Evolutionary conservation across 2,113 vertebrate genomes (phyloP).

Genomic region (Plecturocebus donacophilus): DNA sequence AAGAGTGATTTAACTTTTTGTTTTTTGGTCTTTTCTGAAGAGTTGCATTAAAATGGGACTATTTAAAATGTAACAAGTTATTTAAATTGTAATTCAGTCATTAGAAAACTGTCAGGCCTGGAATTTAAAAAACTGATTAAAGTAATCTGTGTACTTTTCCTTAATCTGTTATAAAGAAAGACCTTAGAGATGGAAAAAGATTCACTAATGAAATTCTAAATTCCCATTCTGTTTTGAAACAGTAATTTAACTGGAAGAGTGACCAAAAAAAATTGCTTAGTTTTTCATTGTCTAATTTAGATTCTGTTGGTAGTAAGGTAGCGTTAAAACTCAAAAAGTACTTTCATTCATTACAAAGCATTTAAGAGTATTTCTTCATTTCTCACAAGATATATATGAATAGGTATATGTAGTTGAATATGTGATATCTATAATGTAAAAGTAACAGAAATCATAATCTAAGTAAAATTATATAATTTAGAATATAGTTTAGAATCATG

Average conservation of each 20-base stretch:
- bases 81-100: constrained; percentile 44
- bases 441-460: constrained; percentile 58
- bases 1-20: neutral
- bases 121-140: neutral
- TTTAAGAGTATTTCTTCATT: constrained; percentile 41
- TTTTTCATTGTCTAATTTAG: constrained; percentile 35
- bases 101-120: constrained; percentile 41
- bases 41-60: constrained; percentile 12
- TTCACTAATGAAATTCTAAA: constrained; percentile 19
- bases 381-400: constrained; percentile 67
- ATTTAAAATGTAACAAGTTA: constrained; percentile 13
- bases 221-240: constrained; percentile 38
- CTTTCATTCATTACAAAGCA: constrained; percentile 63
- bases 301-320: constrained; percentile 40
- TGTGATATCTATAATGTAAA: constrained; percentile 39
- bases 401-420: constrained; percentile 52
- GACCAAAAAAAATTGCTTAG: neutral
- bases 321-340: constrained; percentile 55
- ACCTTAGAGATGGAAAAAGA: neutral
- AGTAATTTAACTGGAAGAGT: constrained; percentile 13
- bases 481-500: neutral
- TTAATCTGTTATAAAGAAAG: constrained; percentile 44
- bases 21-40: neutral
- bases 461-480: constrained; percentile 40
- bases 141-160: neutral